Base-by-base conservation (phyloP, 1,140 invertebrate genomes). In the Cryptotermes secundus region DNA sequence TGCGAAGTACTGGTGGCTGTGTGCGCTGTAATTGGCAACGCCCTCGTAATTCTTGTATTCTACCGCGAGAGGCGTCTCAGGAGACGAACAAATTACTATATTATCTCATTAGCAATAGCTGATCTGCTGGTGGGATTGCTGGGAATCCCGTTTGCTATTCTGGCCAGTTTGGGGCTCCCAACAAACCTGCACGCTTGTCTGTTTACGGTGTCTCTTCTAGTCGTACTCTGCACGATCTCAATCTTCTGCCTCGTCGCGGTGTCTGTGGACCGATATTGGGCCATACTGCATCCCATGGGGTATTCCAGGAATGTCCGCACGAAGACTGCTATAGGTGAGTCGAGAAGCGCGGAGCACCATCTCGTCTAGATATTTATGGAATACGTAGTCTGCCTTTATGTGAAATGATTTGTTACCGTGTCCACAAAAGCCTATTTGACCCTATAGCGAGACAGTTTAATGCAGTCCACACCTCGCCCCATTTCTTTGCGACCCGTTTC, bases 211-310 rank as follows among this genome's bases (percentile, higher is more conserved):
- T 97, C 96, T 0, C 89, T 97, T 49, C 91, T 98, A 85, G 93
- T 98, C 83, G 95, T 97, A 72, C 90, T 98, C 36, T 98, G 97
- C 87, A 98, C 97, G 49, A 96, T 97, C 86, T 97, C 96, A 86
- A 98, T 98, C 86, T 96, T 98, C 88, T 96, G 96, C 88, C 90
- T 98, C 87, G 95, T 98, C 1, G 97, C 96, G 4, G 96, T 98
- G 7, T 96, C 96, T 34, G 93, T 97, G 84, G 97, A 98, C 91
- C 92, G 97, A 72, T 98, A 97, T 89, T 97, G 96, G 96, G 96
- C 97, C 24, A 97, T 98, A 85, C 91, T 97, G 0, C 93, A 96
- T 89, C 96, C 97, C 0, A 95, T 98, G 94, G 94, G 94, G 85
- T 98, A 98, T 89, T 96, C 96, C 0, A 92, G 95, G 85, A 96